Evolutionary conservation across 2,797 vertebrate genomes (phyloP).

Genomic region (Sebastes trivittatus): DNA sequence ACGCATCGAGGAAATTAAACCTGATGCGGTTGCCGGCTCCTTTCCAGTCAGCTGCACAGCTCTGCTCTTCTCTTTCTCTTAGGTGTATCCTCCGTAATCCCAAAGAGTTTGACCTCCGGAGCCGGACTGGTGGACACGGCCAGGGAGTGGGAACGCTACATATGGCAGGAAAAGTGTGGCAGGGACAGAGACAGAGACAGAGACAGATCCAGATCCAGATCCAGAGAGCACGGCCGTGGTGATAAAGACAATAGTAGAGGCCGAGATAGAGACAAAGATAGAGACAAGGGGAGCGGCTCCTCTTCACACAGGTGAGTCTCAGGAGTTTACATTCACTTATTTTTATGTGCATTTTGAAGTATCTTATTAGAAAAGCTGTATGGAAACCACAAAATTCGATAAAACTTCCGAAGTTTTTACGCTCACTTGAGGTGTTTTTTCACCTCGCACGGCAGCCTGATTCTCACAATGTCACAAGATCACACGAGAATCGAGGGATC

Average conservation of each 20-base stretch:
- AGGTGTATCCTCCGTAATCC: conserved; percentile 55
- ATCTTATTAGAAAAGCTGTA: too few relatives aligned
- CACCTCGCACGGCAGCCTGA: too few relatives aligned
- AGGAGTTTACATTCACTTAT: too few relatives aligned
- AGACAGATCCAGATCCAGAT: neutral
- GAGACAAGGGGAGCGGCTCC: conserved; percentile 28
- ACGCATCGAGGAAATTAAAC: neutral
- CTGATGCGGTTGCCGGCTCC: neutral
- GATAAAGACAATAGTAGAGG: conserved; percentile 15
- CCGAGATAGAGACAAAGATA: conserved; percentile 8
- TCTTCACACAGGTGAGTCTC: conserved; percentile 58
- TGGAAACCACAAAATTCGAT: too few relatives aligned
- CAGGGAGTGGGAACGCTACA: conserved; percentile 55
- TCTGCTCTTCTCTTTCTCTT: neutral
- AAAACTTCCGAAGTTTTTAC: too few relatives aligned
- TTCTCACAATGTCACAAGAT: too few relatives aligned
- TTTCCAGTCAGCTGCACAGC: neutral
- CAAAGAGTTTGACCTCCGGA: conserved; percentile 19
- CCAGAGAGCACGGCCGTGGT: conserved; percentile 7
- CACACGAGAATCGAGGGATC: too few relatives aligned
- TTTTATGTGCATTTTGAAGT: neutral
- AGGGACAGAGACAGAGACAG: conserved; percentile 12
- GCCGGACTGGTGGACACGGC: conserved; percentile 23
- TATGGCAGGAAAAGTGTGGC: conserved; percentile 35
- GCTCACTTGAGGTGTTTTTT: too few relatives aligned